phyloP scores from a whole-genome alignment of 2,888 invertebrate genomes.

The Scotopteryx bipunctaria region DNA sequence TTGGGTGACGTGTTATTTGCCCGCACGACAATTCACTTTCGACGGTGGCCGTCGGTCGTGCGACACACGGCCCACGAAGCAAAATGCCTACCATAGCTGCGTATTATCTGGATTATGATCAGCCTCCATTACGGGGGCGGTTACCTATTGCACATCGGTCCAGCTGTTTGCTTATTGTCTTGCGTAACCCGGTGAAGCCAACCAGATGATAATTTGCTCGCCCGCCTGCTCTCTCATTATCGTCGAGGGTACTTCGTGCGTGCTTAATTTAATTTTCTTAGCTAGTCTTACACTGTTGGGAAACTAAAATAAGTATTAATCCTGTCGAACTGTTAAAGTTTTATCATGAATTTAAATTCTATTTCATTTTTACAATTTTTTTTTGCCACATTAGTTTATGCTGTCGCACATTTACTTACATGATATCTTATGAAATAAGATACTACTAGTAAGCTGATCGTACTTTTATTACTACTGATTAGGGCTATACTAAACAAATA shows the following conservation, averaged over 20 bases:
- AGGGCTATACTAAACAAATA: no score
- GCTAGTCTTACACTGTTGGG: slow-evolving; percentile 53
- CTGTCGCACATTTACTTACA: no score
- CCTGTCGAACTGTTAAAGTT: slow-evolving; percentile 6
- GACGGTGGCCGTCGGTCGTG: slow-evolving; percentile 61
- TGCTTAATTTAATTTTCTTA: slow-evolving; percentile 73
- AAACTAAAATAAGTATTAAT: slow-evolving; percentile 51
- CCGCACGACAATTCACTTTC: slow-evolving; percentile 76
- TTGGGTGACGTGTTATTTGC: slow-evolving; percentile 60
- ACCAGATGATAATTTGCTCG: slow-evolving; percentile 75
- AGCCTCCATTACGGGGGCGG: slow-evolving; percentile 65
- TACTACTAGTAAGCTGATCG: no score
- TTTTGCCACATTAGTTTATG: no score
- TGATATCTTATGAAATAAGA: no score
- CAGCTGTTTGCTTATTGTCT: slow-evolving; percentile 73
- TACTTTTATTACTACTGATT: no score
- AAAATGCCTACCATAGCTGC: slow-evolving; percentile 67
- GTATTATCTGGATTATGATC: slow-evolving; percentile 77
- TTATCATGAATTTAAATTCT: no score
- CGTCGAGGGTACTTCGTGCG: slow-evolving; percentile 72
- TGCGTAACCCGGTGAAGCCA: slow-evolving; percentile 76
- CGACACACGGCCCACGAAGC: slow-evolving; percentile 68
- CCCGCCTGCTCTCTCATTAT: slow-evolving; percentile 71
- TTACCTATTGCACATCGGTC: slow-evolving; percentile 70
- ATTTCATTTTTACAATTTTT: no score